Evolutionary conservation across 1,140 invertebrate species (phyloP), one percentile per base, ranked within the genome.

Genomic region (Micrasema longulum): DNA sequence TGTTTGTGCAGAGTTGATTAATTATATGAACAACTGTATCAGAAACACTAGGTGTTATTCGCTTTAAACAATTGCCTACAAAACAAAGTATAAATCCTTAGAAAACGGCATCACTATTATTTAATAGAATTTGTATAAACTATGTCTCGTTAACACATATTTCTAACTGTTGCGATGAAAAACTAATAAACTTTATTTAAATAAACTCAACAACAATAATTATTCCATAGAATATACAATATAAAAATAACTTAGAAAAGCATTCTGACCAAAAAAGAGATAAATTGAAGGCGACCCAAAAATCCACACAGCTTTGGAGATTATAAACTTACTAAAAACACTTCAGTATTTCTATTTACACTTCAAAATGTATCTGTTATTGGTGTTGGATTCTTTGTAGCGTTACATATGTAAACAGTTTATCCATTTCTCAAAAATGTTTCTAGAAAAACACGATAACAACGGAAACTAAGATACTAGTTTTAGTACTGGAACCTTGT

Each of bases 1-100:
- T 62, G 63, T 69, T 69, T 69, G 68, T 69, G 68, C 68, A 69
- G 41, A 69, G 63, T 69, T 60, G 68, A 69, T 69, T 62, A 69
- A 69, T 53, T 69, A 69, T 69, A n/a, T n/a, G n/a, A 69, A 69
- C 43, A 50, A 62, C 43, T 62, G 41, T 69, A 22, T 69, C 23
- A 69, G 47, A 38, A 55, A 45, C n/a, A 68, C 64, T 67, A n/a
- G n/a, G n/a, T n/a, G n/a, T n/a, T n/a, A 67, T 38, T 67, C 48
- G 38, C 31, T 67, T 67, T 23, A 63, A 63, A 63, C n/a, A 43
- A 43, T 20, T 7, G 6, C 2, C 57, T 63, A 63, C 57, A 45
- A 63, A 63, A 12, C 12, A 23, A 45, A 45, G 18, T 23, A 36
- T 36, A 60, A 63, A 63, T 22, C 57, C 36, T 43, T 63, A 41